phyloP scores from a whole-genome alignment of 2,888 invertebrate genomes.

The Dynastes tityus region DNA sequence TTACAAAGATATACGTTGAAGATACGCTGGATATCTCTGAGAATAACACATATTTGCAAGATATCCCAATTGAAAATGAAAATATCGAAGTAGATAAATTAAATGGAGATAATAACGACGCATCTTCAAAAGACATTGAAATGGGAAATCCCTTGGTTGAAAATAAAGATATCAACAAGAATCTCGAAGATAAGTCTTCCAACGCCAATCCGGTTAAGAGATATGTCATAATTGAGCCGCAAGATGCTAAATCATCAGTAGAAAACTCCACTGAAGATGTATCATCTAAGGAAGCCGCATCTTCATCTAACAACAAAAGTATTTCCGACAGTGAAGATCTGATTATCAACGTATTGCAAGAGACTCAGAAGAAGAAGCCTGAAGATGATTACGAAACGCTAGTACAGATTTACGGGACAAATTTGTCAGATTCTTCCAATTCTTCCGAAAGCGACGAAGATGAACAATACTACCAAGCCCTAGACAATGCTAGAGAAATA shows the following conservation, averaged over 20 bases:
- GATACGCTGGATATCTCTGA: background rate
- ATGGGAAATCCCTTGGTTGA: background rate
- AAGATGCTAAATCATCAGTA: background rate
- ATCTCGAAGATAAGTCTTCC: background rate
- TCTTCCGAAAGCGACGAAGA: constrained; percentile 53
- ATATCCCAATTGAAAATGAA: background rate
- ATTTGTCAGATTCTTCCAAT: background rate
- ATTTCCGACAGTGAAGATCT: background rate
- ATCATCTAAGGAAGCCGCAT: background rate
- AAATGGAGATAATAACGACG: background rate
- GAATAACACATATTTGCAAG: background rate
- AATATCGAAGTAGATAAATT: constrained; percentile 5
- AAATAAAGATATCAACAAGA: background rate
- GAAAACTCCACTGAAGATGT: background rate
- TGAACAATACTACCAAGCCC: constrained; percentile 56
- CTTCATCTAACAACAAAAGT: background rate
- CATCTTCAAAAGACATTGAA: background rate
- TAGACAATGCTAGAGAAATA: constrained; percentile 51
- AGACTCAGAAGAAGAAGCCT: background rate
- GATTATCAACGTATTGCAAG: too few relatives aligned
- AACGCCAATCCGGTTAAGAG: background rate
- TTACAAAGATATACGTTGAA: too few relatives aligned
- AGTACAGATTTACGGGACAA: constrained; percentile 34
- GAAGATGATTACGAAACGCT: constrained; percentile 38
- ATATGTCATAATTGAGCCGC: background rate